Base-by-base conservation (phyloP, 1,140 invertebrate species). In the Brachionus paranguensis region DNA sequence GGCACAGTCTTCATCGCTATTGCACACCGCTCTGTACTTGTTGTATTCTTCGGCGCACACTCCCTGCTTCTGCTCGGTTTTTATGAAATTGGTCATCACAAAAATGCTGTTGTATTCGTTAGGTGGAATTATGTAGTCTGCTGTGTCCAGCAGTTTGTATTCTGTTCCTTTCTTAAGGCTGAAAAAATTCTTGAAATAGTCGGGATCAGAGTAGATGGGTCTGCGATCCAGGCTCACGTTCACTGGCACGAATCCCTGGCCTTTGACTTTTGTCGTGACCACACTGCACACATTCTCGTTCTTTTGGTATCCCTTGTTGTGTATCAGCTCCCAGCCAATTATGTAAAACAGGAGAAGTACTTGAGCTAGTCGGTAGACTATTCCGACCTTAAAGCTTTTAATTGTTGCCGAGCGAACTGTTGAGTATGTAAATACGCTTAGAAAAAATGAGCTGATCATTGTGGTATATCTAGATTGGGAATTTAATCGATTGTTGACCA, bases 211-310 rank as follows among this genome's bases (percentile, higher is more conserved):
- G 6, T 41, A 43, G 27, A 65, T 60, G n/a, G 14, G 8, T 60
- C 41, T 60, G 7, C 37, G 14, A 3, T 81, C 1, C 12, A 81
- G 20, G 6, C n/a, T 81, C 33, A 20, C 64, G 10, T 81, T 68
- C 0, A 81, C 20, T 14, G 78, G 78, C 17, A 81, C 78, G 33
- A 81, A 81, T 1, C 78, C 78, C 29, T 81, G 78, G 17, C 91
- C 91, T 86, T 92, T 92, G 1, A 92, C 85, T 87, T 92, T 92
- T 1, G 90, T 91, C 7, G 91, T 91, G 1, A 91, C 88, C n/a
- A 89, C 88, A 86, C 88, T 89, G 60, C 89, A 87, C 10, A 91
- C 88, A 83, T 85, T 85, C 70, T 89, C 89, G 86, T 89, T 88
- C 11, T 91, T 88, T 86, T 92, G 91, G 86, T 91, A 92, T 27